These are phyloP conservation scores for Panagrolaimus sp. DNA, from an alignment of 1,140 invertebrate genomes.

Conservation along the genomic window DNA sequence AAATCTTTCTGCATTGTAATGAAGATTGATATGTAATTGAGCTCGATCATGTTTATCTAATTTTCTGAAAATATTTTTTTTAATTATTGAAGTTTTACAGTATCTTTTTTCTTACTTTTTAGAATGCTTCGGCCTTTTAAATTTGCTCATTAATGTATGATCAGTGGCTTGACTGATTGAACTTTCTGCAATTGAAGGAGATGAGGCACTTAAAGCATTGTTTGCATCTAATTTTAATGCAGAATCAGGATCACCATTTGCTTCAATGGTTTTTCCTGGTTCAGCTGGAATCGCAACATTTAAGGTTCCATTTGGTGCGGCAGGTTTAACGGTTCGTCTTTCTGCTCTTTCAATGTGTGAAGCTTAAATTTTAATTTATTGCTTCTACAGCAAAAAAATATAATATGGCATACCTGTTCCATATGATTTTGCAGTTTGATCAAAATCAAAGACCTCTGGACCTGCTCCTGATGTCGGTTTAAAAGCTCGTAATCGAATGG, in stretches of 20 bases:
- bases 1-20: slow-evolving; percentile 42
- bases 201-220: slow-evolving; percentile 10
- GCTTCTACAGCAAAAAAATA: slow-evolving; percentile 6
- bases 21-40: slow-evolving; percentile 34
- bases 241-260: slow-evolving; percentile 30
- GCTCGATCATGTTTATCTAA: slow-evolving; percentile 25
- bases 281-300: slow-evolving; percentile 23
- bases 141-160: slow-evolving; percentile 21
- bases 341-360: slow-evolving; percentile 51
- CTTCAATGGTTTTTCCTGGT: slow-evolving; percentile 17
- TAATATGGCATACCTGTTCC: slow-evolving; percentile 23
- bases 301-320: background rate
- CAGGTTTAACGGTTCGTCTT: background rate
- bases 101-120: slow-evolving; percentile 15
- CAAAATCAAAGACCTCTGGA: slow-evolving; percentile 17
- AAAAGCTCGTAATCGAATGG: slow-evolving; percentile 37
- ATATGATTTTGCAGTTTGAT: slow-evolving; percentile 32
- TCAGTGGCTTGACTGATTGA: slow-evolving; percentile 10
- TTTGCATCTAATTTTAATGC: slow-evolving; percentile 31
- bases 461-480: background rate
- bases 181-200: slow-evolving; percentile 9
- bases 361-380: slow-evolving; percentile 28
- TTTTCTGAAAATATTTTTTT: slow-evolving; percentile 1
- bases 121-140: slow-evolving; percentile 17
- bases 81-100: background rate